Conservation (phyloP, 2,797 vertebrate species). For the Cuculus canorus region DNA sequence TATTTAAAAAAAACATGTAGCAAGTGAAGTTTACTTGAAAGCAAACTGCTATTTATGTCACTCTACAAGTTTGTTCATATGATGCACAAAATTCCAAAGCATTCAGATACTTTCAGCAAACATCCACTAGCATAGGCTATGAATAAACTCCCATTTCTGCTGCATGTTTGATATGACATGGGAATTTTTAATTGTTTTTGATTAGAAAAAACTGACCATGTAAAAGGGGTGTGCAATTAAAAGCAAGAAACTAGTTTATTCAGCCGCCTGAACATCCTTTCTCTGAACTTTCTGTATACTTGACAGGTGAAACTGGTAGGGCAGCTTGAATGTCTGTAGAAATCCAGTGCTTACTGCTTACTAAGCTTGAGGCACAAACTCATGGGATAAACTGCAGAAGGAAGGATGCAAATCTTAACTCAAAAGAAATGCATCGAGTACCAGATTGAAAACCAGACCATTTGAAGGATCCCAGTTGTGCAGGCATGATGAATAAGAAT, state of each 20-base stretch:
- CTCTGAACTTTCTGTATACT: neutral
- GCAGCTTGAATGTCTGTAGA: neutral
- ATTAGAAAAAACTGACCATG: neutral
- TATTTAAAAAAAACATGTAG: neutral
- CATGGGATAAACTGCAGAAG: neutral
- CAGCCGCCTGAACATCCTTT: neutral
- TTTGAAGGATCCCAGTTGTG: slow-evolving; percentile 3
- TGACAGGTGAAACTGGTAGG: slow-evolving; percentile 43
- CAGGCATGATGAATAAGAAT: slow-evolving; percentile 15
- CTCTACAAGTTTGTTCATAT: neutral
- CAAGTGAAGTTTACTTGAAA: neutral
- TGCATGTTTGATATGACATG: neutral
- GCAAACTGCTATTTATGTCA: neutral
- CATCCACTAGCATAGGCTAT: neutral
- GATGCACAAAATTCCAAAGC: neutral
- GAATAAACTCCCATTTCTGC: neutral
- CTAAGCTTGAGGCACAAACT: neutral
- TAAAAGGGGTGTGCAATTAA: slow-evolving; percentile 11
- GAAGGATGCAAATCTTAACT: neutral
- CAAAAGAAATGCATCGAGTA: neutral
- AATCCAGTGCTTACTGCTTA: neutral
- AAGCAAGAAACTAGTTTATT: slow-evolving; percentile 17
- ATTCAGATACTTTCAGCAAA: neutral
- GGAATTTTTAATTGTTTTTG: neutral
- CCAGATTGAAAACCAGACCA: neutral